Base-by-base conservation (phyloP, 1,140 invertebrate species). In the Helicoverpa zea region DNA sequence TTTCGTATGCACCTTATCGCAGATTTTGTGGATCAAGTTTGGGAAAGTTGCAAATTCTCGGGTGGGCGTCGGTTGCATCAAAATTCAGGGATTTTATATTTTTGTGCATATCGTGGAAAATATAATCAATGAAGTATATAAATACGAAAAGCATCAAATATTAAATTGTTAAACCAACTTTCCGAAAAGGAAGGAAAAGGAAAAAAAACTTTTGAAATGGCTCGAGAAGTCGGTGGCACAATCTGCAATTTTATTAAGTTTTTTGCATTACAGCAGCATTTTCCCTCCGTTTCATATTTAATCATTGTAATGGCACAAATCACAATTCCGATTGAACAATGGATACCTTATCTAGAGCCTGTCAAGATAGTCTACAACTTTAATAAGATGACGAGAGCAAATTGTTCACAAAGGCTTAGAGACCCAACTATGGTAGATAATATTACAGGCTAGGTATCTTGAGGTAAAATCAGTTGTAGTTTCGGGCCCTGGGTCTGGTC, bases 1-100 rank as follows among this genome's bases (percentile, higher is more conserved):
- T 66, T 66, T 47, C 43, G 43, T 47, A 66, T 47, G 63, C 43
- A 49, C 35, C n/a, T 35, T 66, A 18, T 49, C 16, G 18, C 18
- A 35, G 10, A 66, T 66, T 66, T 11, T 16, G 63, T 43, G 63
- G 63, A 66, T 66, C 63, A 10, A 66, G 35, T 35, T 35, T 35
- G 35, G 35, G 63, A 66, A 66, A 66, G n/a, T 66, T 66, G n/a
- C 13, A 13, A n/a, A 54, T 54, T 54, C 3, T 35, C 35, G 7
- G 7, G 7, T 5, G 3, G 35, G 35, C 3, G 35, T 5, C 7
- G 35, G 35, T 35, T 35, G 35, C 35, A 35, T 35, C 35, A 35
- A 35, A 35, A 35, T 35, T 35, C 7, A 35, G 3, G 35, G 35
- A 47, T 66, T 47, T 49, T n/a, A 12, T 49, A 23, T 7, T 18